Base-by-base conservation (phyloP, 2,797 vertebrate species). In the Heteromormyrus szaboi region DNA sequence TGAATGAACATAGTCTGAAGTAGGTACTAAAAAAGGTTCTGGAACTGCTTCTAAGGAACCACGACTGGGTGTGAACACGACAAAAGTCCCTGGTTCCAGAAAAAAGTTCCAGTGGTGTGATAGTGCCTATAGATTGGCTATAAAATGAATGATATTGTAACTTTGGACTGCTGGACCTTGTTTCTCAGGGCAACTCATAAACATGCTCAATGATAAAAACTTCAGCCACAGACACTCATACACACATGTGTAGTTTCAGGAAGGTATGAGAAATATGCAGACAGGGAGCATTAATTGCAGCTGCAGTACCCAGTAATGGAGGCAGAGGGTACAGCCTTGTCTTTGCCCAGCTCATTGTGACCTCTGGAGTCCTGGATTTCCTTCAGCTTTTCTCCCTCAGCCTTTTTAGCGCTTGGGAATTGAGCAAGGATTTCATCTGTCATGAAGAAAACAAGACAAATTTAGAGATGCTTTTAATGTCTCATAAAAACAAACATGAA, bases 381-480 rank as follows among this genome's bases (percentile, higher is more conserved):
- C 22, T 95, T 95, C 4, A 93, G 90, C 89, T 95, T 95, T 81
- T 95, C 94, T 29, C 90, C 92, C 22, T 96, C 96, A 54, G 96
- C 95, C 91, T 96, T 96, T 90, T 96, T 96, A 86, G 94, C 94
- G 85, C 94, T 94, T 19, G 98, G 98, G 89, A 98, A 98, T 95
- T 98, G 97, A 88, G 98, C 97, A 96, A 98, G 95, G 90, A 98
- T 98, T 94, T 98, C 97, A 95, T 98, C 98, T 98, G 92, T 85
- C 56, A 85, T 65, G 91, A 44, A 90, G 88, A 22, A 86, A 90
- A 8, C 89, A 90, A 91, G n/a, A 56, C n/a, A 83, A 2, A 5
- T 22, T 22, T 22, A 50, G 19, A 25, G n/a, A 25, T 17, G 46
- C 22, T 50, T 83, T 85, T 85, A 25, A 50, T 85, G n/a, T 25